These are phyloP conservation scores for Hydrolagus affinis DNA, from an alignment of 2,113 vertebrate species.

Conservation along the genomic window DNA sequence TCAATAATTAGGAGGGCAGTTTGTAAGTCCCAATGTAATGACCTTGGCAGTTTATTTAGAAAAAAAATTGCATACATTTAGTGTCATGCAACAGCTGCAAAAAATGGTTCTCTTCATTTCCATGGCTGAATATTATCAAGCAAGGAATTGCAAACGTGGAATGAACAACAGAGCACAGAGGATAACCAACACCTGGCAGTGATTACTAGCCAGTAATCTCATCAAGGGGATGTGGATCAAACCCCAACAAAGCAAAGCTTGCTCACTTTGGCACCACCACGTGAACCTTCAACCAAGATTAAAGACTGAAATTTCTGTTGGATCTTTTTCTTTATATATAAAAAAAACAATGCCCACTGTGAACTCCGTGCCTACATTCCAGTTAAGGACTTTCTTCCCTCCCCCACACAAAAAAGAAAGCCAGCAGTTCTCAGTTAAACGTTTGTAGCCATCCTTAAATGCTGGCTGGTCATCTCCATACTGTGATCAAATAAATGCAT, in stretches of 20 bases:
- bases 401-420: too few relatives aligned
- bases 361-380: too few relatives aligned
- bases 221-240: background rate
- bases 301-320: background rate
- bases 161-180: background rate
- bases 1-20: too few relatives aligned
- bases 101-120: background rate
- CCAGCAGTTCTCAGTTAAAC: too few relatives aligned
- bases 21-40: background rate
- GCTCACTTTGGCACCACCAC: too few relatives aligned
- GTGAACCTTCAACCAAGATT: background rate
- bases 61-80: background rate
- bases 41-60: background rate
- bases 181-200: constrained; percentile 3
- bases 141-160: background rate
- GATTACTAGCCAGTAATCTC: background rate
- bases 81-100: background rate
- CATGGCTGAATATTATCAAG: background rate
- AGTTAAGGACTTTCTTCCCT: too few relatives aligned
- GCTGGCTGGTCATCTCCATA: too few relatives aligned
- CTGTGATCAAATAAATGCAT: too few relatives aligned
- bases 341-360: too few relatives aligned
- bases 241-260: background rate
- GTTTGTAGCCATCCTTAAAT: too few relatives aligned
- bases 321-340: too few relatives aligned